These are phyloP conservation scores for Erinaceus europaeus DNA, from an alignment of 2,113 vertebrate species.

Conservation along the genomic window DNA sequence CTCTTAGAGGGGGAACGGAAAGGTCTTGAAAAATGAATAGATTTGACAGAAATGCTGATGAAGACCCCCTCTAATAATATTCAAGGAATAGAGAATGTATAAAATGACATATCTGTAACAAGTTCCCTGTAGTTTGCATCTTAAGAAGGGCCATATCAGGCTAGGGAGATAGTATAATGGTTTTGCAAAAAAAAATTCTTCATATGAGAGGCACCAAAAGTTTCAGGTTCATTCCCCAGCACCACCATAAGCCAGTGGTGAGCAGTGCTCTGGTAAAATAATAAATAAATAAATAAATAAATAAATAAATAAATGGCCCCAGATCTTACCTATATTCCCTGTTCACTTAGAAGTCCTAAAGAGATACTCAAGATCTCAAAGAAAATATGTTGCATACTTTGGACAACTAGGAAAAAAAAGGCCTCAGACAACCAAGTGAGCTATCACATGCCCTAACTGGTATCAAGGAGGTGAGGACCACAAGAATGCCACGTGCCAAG, in stretches of 20 bases:
- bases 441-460: not conserved
- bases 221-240: too few relatives aligned
- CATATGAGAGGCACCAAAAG: too few relatives aligned
- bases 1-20: not conserved
- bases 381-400: not conserved
- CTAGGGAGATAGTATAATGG: too few relatives aligned
- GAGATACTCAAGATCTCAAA: not conserved
- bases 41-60: not conserved
- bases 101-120: not conserved
- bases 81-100: not conserved
- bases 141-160: not conserved
- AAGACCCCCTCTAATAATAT: not conserved
- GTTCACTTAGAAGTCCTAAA: not conserved
- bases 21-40: not conserved
- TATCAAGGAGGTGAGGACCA: not conserved
- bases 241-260: too few relatives aligned
- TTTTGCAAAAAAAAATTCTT: too few relatives aligned
- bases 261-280: too few relatives aligned
- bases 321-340: not conserved
- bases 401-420: not conserved
- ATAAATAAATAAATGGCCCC: constrained; percentile 25
- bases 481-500: not conserved
- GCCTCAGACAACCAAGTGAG: not conserved
- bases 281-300: too few relatives aligned
- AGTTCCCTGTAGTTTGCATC: not conserved